phyloP scores from a whole-genome alignment of 2,888 invertebrate species.

The Ptilodon capucinus region DNA sequence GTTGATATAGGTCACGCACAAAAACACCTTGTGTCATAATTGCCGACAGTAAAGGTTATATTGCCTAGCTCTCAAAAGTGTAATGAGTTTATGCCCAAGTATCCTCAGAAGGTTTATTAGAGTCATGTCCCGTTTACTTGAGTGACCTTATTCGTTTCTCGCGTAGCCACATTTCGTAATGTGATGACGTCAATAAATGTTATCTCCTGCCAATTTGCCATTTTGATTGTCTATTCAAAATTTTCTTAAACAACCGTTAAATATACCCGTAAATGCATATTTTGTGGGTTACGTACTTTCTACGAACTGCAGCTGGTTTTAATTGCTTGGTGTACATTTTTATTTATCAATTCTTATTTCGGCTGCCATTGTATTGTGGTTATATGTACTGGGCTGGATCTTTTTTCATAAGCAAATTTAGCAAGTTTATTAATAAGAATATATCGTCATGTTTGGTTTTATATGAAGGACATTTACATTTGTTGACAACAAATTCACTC shows the following conservation, averaged over 20 bases:
- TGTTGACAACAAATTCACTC: not conserved
- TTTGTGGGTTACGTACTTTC: no score
- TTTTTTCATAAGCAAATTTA: no score
- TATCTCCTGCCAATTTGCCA: slow-evolving; percentile 24
- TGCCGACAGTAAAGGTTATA: slow-evolving; percentile 2
- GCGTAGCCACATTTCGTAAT: slow-evolving; percentile 14
- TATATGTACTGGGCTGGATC: no score
- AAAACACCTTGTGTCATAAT: not conserved
- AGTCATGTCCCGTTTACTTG: slow-evolving; percentile 30
- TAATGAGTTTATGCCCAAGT: not conserved
- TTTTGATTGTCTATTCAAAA: slow-evolving; percentile 29
- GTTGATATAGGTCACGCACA: not conserved
- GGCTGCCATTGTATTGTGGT: no score
- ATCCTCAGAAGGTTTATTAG: slow-evolving; percentile 16
- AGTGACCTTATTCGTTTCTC: slow-evolving; percentile 43
- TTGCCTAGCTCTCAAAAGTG: not conserved
- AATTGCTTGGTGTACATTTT: no score
- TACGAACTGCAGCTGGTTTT: no score
- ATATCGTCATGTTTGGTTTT: slow-evolving; percentile 6
- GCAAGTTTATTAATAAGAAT: no score
- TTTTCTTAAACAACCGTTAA: not conserved
- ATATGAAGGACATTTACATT: not conserved
- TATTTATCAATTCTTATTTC: no score
- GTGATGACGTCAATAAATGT: slow-evolving; percentile 17
- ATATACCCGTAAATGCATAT: not conserved